Evolutionary conservation across 2,888 invertebrate species (phyloP), one percentile per base, ranked within the genome.

Genomic region (Melanotus villosus): DNA sequence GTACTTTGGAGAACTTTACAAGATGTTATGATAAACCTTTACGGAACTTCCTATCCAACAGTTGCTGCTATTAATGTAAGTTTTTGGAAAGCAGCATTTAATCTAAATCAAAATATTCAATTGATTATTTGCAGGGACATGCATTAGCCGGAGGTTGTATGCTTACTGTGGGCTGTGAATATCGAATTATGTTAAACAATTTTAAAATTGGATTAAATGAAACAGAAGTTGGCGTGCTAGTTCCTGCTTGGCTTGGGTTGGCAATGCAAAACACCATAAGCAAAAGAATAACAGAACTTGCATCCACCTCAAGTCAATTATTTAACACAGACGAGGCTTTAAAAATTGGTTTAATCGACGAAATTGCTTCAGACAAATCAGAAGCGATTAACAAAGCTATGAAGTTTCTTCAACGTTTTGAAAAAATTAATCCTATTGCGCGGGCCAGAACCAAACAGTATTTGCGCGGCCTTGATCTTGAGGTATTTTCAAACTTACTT

Each of bases 191-290:
- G 92, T 88, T 91, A 10, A 92, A 93, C 0, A 92, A 93, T 75
- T 92, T 86, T 78, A 90, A 89, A 10, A 96, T 96, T 63, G 97
- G 96, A 0, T 85, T 96, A 1, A 96, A 96, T 80, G 97, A 96
- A 87, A 94, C 95, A 0, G 89, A 91, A 58, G 85, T 97, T 43
- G 96, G 95, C 9, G 91, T 95, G 68, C 87, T 91, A 0, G 93
- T 94, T 0, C 94, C 95, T 0, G 84, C 84, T 69, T 95, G 93
- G 93, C 91, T 92, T 78, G 88, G 90, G 84, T 84, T 87, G 19
- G 83, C 89, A 0, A 88, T 91, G 86, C 81, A 82, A 12, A 90
- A 91, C 78, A 89, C 89, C 0, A 87, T 92, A 68, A 89, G 94
- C 0, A 83, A 86, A 10, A 84, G 95, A 70, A 86, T 90, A 56